phyloP scores from a whole-genome alignment of 2,797 vertebrate genomes.

The Salmo trutta region DNA sequence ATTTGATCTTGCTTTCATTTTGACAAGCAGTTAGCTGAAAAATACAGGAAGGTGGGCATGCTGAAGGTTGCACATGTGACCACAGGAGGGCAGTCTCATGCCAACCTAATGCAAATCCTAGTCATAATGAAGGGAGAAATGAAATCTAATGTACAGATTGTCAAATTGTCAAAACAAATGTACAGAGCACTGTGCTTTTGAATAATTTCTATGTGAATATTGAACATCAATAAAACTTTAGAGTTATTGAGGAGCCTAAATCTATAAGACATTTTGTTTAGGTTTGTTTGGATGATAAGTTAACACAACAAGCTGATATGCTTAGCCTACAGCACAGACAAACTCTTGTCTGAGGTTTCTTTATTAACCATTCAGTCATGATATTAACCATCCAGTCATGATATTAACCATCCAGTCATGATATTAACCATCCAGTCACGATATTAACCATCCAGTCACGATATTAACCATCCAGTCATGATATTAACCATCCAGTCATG shows the following conservation, averaged over 20 bases:
- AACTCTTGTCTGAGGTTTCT: neutral
- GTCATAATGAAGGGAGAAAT: neutral
- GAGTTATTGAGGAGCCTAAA: neutral
- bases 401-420: no score
- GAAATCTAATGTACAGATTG: neutral
- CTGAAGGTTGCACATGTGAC: neutral
- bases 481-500: no score
- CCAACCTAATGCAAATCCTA: neutral
- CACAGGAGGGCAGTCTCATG: slow-evolving; percentile 37
- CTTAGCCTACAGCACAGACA: neutral
- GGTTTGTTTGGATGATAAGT: neutral
- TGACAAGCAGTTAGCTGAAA: neutral
- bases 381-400: no score
- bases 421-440: no score
- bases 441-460: no score
- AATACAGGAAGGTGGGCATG: neutral
- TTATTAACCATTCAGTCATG: neutral
- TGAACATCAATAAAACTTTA: neutral
- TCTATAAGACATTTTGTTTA: neutral
- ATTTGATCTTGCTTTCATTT: slow-evolving; percentile 2
- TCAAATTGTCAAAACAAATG: neutral
- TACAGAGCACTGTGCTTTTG: neutral
- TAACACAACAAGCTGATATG: neutral
- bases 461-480: no score
- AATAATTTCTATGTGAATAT: neutral